Evolutionary conservation across 2,888 invertebrate genomes (phyloP), one percentile per base, ranked within the genome.

Genomic region (Drosophila flavopinicola): DNA sequence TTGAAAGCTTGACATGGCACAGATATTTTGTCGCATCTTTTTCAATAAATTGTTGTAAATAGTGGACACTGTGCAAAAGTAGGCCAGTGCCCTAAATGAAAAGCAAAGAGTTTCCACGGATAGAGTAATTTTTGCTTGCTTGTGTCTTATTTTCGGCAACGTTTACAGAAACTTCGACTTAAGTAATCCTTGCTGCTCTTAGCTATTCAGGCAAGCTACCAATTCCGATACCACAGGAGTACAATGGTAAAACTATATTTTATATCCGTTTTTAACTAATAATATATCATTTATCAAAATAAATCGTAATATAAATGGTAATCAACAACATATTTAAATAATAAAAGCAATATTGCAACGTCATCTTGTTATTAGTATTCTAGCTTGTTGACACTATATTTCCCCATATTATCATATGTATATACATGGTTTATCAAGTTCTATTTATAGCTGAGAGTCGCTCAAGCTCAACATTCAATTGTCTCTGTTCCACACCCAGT

Each of bases 21-120:
- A 78, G 70, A 80, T 82, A 76, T 66, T 80, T 76, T 85, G 80
- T 74, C 85, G 80, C 80, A 80, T 82, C 63, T 71, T 77, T 76
- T 78, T 79, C 66, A 68, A 83, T 77, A 79, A 77, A 68, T 65
- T 58, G 17, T 24, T 38, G 27, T 32, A 37, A 10, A 33, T 32
- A 35, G 7, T 32, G 42, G 20, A 60, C 27, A 59, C 39, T 39
- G 39, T 61, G 27, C 61, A 2, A 11, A 32, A 6, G 20, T 6
- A n/a, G 17, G 25, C 23, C 41, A 30, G 7, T 27, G 37, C 17
- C 10, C 38, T 30, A 0, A 11, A 15, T 3, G 0, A 29, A 24
- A 27, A 39, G 7, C 23, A 35, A 30, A 23, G 29, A 9, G 17
- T 24, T 9, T 10, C 15, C 33, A 9, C 5, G 13, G 9, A 33